Evolutionary conservation across 2,797 vertebrate species (phyloP).

Genomic region (Paguma larvata): DNA sequence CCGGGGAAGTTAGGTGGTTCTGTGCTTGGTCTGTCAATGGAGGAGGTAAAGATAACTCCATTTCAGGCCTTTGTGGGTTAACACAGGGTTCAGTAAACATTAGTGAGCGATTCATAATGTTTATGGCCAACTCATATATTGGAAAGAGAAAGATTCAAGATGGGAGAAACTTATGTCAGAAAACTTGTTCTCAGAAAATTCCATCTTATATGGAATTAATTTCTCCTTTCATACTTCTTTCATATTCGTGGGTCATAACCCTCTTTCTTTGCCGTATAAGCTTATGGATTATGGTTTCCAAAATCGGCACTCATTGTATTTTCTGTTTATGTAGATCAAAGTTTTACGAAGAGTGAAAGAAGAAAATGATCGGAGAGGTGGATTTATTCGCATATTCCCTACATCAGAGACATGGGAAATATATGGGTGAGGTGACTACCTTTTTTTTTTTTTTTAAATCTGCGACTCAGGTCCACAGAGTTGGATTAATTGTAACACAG

Average conservation of each 20-base stretch:
- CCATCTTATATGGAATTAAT: slow-evolving; percentile 9
- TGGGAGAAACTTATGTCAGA: not conserved
- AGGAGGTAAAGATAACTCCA: slow-evolving; percentile 92
- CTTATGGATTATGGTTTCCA: slow-evolving; percentile 26
- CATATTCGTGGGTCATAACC: not conserved
- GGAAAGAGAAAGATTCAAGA: slow-evolving; percentile 2
- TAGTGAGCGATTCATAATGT: not conserved
- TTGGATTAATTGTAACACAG: not conserved
- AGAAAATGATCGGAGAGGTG: slow-evolving; percentile 95
- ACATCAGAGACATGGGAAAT: slow-evolving; percentile 95
- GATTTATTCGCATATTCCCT: slow-evolving; percentile 97
- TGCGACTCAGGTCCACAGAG: not conserved
- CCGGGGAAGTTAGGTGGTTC: slow-evolving; percentile 89
- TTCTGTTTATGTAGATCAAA: slow-evolving; percentile 90
- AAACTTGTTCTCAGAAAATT: not conserved
- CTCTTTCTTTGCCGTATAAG: not conserved
- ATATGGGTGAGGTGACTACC: slow-evolving; percentile 93
- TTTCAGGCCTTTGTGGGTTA: slow-evolving; percentile 62
- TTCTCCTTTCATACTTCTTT: not conserved
- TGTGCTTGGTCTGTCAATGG: slow-evolving; percentile 93
- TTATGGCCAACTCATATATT: not conserved
- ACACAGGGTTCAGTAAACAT: not conserved
- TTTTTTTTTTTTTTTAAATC: not conserved
- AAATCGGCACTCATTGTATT: slow-evolving; percentile 6
- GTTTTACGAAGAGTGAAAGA: slow-evolving; percentile 95